phyloP scores from a whole-genome alignment of 2,113 vertebrate species.

The Sorex araneus region DNA sequence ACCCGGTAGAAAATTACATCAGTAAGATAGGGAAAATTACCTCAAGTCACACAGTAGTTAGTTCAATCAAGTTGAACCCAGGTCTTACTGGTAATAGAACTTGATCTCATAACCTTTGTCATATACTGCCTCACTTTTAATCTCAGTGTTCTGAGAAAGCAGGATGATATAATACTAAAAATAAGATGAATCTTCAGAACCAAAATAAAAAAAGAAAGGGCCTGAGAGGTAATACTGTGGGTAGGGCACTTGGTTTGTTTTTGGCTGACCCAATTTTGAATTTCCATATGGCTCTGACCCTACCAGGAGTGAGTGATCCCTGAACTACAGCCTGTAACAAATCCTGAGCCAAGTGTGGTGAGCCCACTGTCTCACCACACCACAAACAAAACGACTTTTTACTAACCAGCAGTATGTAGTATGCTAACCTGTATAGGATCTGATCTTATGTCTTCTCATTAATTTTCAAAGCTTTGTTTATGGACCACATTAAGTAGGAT shows the following conservation, averaged over 20 bases:
- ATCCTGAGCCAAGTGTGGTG: too few relatives aligned
- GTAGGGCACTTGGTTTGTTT: too few relatives aligned
- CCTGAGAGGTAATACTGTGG: too few relatives aligned
- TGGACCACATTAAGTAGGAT: background rate
- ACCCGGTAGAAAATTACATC: background rate
- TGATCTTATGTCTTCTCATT: slow-evolving; percentile 27
- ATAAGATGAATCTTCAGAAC: background rate
- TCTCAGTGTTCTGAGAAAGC: background rate
- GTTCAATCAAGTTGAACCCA: slow-evolving; percentile 11
- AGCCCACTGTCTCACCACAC: too few relatives aligned
- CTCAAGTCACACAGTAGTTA: slow-evolving; percentile 27
- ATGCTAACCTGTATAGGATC: background rate
- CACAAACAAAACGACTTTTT: background rate
- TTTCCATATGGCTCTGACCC: too few relatives aligned
- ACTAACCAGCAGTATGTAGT: background rate
- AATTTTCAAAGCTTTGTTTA: slow-evolving; percentile 1
- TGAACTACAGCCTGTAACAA: too few relatives aligned
- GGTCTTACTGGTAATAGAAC: background rate
- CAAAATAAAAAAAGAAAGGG: too few relatives aligned
- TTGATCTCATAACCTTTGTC: background rate
- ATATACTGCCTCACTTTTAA: background rate
- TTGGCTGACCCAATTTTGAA: too few relatives aligned
- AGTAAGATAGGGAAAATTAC: background rate
- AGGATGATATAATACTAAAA: background rate
- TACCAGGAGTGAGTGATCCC: too few relatives aligned